Evolutionary conservation across 1,140 invertebrate species (phyloP).

Genomic region (Cydia fagiglandana): DNA sequence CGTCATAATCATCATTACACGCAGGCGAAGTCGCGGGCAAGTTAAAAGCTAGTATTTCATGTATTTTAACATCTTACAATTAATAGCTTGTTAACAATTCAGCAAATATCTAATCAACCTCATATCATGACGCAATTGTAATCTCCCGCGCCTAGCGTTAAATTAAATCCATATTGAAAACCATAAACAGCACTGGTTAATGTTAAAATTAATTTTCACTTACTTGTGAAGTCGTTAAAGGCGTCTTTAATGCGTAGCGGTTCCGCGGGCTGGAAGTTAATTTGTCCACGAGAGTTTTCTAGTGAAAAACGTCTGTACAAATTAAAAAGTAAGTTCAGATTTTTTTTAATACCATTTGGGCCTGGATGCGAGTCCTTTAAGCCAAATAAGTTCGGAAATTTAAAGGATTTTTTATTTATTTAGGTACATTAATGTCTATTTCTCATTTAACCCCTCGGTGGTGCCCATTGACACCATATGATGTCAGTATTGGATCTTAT

Average conservation of each 20-base stretch:
- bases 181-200: conserved; percentile 54
- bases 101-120: not conserved
- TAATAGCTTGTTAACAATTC: not conserved
- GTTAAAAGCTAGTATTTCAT: not conserved
- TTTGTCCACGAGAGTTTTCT: conserved; percentile 36
- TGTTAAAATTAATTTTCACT: conserved; percentile 67
- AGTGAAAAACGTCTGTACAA: not conserved
- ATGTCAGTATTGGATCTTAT: no score
- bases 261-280: conserved; percentile 64
- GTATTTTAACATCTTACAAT: not conserved
- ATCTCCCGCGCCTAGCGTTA: conserved; percentile 49
- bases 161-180: conserved; percentile 64
- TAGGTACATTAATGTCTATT: no score
- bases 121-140: not conserved
- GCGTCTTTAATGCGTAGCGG: conserved; percentile 59
- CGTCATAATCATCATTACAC: not conserved
- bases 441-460: no score
- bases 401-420: no score
- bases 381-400: not conserved
- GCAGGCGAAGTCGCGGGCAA: not conserved
- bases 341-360: no score
- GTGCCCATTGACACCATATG: no score
- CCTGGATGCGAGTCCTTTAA: no score
- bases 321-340: not conserved
- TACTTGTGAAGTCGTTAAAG: conserved; percentile 71